Evolutionary conservation across 2,113 vertebrate species (phyloP).

Genomic region (Centropus unirufus): DNA sequence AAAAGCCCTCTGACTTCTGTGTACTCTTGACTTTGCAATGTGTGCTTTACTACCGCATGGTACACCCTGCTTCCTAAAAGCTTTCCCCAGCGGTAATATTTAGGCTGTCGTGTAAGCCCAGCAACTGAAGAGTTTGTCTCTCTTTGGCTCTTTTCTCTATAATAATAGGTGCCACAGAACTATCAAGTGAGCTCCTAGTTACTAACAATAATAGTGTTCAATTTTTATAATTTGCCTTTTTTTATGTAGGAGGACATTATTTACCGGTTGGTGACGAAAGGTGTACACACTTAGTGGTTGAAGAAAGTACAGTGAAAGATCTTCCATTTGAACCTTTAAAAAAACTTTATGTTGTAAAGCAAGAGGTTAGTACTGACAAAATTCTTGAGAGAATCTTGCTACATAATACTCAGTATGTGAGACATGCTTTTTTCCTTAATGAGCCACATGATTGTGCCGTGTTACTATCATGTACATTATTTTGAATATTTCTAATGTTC

Average conservation of each 20-base stretch:
- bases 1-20: background rate
- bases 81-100: background rate
- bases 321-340: conserved; percentile 87
- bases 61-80: background rate
- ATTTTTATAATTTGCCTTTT: background rate
- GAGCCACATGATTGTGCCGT: background rate
- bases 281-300: conserved; percentile 95
- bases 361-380: conserved; percentile 85
- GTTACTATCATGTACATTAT: background rate
- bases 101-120: background rate
- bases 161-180: background rate
- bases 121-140: background rate
- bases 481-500: background rate
- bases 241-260: conserved; percentile 82
- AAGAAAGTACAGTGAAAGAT: conserved; percentile 93
- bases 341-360: conserved; percentile 94
- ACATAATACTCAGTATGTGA: background rate
- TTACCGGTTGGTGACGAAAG: conserved; percentile 88
- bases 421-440: background rate
- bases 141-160: background rate
- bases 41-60: background rate
- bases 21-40: background rate
- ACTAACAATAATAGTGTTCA: background rate
- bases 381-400: background rate
- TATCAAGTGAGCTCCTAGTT: background rate